Conservation (phyloP, 2,797 vertebrate species). For the Oophaga sylvatica region DNA sequence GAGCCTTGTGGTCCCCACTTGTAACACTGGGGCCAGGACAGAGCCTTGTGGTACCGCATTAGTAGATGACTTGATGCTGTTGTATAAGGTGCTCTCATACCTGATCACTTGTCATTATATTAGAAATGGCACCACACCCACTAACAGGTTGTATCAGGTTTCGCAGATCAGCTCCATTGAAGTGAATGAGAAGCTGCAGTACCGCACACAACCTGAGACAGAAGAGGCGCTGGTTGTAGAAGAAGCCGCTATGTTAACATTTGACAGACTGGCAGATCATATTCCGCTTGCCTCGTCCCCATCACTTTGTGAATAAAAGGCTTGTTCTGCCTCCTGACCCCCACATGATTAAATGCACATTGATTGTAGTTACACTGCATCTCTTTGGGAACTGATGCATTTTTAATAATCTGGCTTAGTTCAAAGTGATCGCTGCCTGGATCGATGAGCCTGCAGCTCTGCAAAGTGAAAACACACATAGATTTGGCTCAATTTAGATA, state of each 20-base stretch:
- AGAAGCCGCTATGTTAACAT: too few species aligned
- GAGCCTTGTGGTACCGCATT: too few species aligned
- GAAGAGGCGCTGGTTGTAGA: too few species aligned
- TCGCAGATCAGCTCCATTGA: background rate
- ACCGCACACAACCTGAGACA: too few species aligned
- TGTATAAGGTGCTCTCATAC: too few species aligned
- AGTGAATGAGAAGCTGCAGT: background rate
- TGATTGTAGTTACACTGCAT: constrained; percentile 31
- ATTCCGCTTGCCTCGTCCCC: background rate
- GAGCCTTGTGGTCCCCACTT: too few species aligned
- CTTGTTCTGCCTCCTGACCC: background rate
- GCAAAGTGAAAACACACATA: constrained; percentile 24
- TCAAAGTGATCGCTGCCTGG: constrained; percentile 36
- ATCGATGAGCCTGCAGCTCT: constrained; percentile 36
- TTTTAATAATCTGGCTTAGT: constrained; percentile 52
- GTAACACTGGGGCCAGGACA: too few species aligned
- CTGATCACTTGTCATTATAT: too few species aligned
- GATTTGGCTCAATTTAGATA: constrained; percentile 44
- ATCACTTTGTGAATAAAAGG: background rate
- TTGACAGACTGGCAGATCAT: background rate
- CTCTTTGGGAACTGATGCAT: constrained; percentile 49
- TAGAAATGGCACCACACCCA: too few species aligned
- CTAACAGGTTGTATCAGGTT: too few species aligned
- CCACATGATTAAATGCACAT: constrained; percentile 32
- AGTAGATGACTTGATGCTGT: too few species aligned